Evolutionary conservation across 1,140 invertebrate species (phyloP).

Genomic region (Eubasilissa regina): DNA sequence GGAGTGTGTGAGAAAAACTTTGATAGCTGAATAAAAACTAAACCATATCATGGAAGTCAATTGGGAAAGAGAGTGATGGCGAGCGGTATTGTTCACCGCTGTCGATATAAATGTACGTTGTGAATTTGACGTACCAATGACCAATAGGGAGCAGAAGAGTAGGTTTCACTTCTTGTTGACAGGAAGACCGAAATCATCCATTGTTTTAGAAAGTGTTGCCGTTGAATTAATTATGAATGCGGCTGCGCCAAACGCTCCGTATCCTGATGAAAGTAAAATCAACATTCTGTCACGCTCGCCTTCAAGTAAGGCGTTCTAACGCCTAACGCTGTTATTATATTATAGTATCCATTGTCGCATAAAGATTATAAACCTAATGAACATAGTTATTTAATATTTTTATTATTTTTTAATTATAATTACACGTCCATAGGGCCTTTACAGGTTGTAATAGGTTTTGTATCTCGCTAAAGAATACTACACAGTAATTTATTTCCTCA

Average conservation of each 20-base stretch:
- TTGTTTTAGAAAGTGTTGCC: conserved; percentile 53
- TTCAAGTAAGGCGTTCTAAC: neutral
- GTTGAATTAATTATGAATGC: conserved; percentile 37
- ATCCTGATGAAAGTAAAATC: conserved; percentile 57
- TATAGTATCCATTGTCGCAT: too few species aligned
- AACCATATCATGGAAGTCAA: neutral
- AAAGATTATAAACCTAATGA: too few species aligned
- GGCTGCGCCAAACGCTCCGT: conserved; percentile 3
- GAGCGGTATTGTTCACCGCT: neutral
- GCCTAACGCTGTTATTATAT: too few species aligned
- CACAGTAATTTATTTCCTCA: too few species aligned
- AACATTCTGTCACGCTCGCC: conserved; percentile 47
- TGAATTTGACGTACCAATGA: neutral
- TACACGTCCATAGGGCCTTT: too few species aligned
- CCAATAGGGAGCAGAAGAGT: neutral
- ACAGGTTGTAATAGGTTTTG: too few species aligned
- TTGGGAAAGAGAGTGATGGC: conserved; percentile 33
- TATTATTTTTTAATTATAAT: too few species aligned
- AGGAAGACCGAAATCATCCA: conserved; percentile 18
- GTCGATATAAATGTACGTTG: neutral
- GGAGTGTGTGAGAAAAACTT: conserved; percentile 20
- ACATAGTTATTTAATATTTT: too few species aligned
- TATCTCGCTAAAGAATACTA: too few species aligned
- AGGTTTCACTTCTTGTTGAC: conserved; percentile 48
- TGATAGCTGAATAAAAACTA: too few species aligned